Percentiles rank a stretch among this genome's conserved stretches.
Evolutionary conservation across 1,140 invertebrate genomes (phyloP).

Genomic region (Caerostris extrusa): DNA sequence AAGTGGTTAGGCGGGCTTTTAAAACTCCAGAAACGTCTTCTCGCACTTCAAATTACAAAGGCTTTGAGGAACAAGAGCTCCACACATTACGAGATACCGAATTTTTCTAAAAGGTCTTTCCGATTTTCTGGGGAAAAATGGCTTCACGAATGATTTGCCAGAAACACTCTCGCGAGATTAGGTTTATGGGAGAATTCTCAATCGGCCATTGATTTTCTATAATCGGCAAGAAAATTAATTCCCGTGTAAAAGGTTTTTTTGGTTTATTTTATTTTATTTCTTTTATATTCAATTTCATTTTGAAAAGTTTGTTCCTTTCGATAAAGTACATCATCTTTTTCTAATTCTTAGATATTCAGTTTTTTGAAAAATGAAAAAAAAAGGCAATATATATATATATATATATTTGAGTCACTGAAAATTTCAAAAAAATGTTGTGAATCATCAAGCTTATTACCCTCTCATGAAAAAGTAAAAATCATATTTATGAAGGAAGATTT

Average conservation of each 20-base stretch:
- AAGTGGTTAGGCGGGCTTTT: constrained; percentile 13
- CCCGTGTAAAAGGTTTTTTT: background rate
- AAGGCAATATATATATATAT: too few relatives aligned
- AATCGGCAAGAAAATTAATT: background rate
- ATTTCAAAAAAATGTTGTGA: too few relatives aligned
- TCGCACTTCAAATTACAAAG: constrained; percentile 15
- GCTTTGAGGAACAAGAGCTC: constrained; percentile 4
- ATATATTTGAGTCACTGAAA: too few relatives aligned
- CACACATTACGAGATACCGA: background rate
- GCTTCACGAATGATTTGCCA: constrained; percentile 28
- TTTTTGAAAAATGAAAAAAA: too few relatives aligned
- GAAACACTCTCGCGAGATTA: background rate
- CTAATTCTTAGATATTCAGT: too few relatives aligned
- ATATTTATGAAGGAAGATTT: too few relatives aligned
- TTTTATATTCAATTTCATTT: too few relatives aligned
- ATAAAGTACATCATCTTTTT: too few relatives aligned
- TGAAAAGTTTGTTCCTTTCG: too few relatives aligned
- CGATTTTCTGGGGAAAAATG: background rate
- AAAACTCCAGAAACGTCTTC: background rate
- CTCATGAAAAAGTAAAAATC: too few relatives aligned
- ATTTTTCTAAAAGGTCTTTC: constrained; percentile 7
- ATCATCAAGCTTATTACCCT: too few relatives aligned
- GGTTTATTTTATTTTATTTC: too few relatives aligned
- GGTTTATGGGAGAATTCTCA: background rate
- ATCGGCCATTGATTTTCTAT: background rate